phyloP scores from a whole-genome alignment of 2,888 invertebrate genomes.

The Temnothorax unifasciatus region DNA sequence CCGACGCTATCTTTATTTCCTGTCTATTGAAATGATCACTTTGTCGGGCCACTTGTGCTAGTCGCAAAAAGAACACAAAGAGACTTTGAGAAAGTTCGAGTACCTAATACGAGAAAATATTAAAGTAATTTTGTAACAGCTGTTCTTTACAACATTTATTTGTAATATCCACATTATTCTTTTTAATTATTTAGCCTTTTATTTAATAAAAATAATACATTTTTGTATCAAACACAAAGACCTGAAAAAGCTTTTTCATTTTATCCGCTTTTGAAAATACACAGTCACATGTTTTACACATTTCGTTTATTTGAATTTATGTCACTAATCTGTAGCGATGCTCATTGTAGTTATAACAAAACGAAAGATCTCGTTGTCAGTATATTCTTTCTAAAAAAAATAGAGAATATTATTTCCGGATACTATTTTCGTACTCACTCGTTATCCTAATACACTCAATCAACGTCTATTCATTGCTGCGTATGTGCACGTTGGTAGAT shows the following conservation, averaged over 20 bases:
- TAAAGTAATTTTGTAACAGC: not conserved
- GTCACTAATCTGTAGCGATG: too few species aligned
- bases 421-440: not conserved
- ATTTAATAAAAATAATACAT: not conserved
- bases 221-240: not conserved
- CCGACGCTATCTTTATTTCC: not conserved
- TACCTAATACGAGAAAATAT: not conserved
- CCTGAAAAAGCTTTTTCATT: not conserved
- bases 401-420: not conserved
- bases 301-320: not conserved
- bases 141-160: not conserved
- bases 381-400: not conserved
- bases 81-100: not conserved
- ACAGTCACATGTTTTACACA: not conserved
- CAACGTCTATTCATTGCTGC: conserved; percentile 36
- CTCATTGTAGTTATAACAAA: not conserved
- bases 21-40: conserved; percentile 5
- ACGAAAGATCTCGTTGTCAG: not conserved
- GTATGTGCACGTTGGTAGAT: not conserved
- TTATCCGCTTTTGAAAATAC: not conserved
- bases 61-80: not conserved
- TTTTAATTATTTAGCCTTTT: not conserved
- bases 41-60: not conserved
- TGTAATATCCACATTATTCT: not conserved
- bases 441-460: conserved; percentile 32